phyloP scores from a whole-genome alignment of 30 jellyfish, hydroid and myxozoan species.

The Turritopsis dohrnii region DNA sequence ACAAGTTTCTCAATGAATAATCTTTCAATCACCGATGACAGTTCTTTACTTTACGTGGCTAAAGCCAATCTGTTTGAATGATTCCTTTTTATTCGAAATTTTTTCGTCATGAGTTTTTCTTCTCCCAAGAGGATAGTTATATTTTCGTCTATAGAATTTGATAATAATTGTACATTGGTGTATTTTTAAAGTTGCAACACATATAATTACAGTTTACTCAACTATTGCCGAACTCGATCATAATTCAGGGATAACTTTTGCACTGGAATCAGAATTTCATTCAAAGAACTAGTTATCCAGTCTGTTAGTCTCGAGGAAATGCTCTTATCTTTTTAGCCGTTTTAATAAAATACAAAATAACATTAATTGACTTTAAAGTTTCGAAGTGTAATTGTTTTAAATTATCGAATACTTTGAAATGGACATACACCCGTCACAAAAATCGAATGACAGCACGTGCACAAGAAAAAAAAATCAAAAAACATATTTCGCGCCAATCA shows the following conservation, averaged over 20 bases:
- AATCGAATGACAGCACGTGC: neutral
- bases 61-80: constrained; percentile 1
- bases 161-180: neutral
- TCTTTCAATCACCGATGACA: neutral
- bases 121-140: neutral
- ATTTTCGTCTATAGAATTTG: neutral
- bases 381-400: neutral
- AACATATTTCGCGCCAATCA: neutral
- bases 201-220: neutral
- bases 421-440: neutral
- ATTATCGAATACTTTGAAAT: neutral
- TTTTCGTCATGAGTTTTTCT: constrained; percentile 18
- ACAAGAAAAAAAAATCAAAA: no score
- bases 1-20: neutral
- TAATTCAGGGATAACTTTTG: neutral
- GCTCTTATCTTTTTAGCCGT: neutral
- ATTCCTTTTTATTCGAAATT: constrained; percentile 2
- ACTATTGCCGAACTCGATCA: neutral
- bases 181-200: constrained; percentile 7
- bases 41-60: neutral
- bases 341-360: no score
- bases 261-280: neutral
- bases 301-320: neutral
- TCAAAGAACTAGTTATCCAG: neutral
- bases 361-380: neutral